phyloP scores from a whole-genome alignment of 2,888 invertebrate genomes.

The Odontothrips loti region DNA sequence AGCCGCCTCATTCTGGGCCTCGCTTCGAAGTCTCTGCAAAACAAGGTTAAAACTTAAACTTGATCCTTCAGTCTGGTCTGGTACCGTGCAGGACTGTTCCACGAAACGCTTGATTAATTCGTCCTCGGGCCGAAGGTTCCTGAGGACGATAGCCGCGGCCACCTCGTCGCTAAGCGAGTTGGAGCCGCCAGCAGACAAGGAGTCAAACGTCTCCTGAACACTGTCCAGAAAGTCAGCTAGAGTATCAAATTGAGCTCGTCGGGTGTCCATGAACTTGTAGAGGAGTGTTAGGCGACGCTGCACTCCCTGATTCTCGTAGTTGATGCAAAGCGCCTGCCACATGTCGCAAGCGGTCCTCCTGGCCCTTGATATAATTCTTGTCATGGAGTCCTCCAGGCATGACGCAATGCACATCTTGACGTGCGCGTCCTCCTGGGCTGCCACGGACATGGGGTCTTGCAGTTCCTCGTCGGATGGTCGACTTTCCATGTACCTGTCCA shows the following conservation, averaged over 20 bases:
- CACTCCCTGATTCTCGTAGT: slow-evolving; percentile 3
- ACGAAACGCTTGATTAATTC: background rate
- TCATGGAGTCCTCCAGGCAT: background rate
- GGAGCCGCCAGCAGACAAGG: background rate
- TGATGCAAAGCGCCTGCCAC: background rate
- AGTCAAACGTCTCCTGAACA: background rate
- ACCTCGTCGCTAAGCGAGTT: background rate
- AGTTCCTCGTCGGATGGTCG: background rate
- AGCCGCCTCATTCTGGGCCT: background rate
- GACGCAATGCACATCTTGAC: background rate
- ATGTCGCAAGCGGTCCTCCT: background rate
- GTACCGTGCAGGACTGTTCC: background rate
- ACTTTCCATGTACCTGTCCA: background rate
- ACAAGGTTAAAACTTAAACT: background rate
- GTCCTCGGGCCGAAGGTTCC: background rate
- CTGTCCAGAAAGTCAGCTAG: background rate
- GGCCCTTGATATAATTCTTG: background rate
- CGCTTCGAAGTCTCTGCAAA: background rate
- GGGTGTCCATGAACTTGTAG: background rate
- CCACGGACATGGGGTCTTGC: background rate
- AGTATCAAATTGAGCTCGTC: background rate
- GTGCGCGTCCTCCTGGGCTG: background rate
- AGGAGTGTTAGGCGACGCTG: slow-evolving; percentile 7
- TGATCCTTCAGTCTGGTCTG: background rate
- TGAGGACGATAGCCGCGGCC: background rate